Conservation (phyloP, 2,797 vertebrate genomes). For the Takifugu rubripes region DNA sequence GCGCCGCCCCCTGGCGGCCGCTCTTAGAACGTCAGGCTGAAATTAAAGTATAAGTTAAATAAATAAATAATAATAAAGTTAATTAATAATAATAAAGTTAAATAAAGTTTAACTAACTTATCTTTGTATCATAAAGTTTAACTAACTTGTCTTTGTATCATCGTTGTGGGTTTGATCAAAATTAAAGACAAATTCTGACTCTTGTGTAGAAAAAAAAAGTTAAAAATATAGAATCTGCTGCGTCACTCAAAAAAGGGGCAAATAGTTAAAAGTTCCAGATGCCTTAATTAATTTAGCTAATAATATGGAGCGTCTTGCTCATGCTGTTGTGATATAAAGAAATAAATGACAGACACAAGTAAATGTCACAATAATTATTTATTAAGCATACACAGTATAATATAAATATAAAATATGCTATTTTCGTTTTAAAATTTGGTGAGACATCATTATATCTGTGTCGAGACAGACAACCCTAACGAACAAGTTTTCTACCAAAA, state of each 20-base stretch:
- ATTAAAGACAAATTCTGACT: too few relatives aligned
- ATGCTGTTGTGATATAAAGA: background rate
- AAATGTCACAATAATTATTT: slow-evolving; percentile 85
- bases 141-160: too few relatives aligned
- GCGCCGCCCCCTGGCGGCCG: slow-evolving; percentile 8
- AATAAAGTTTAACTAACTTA: too few relatives aligned
- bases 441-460: slow-evolving; percentile 87
- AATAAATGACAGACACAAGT: slow-evolving; percentile 34
- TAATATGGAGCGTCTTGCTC: background rate
- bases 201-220: too few relatives aligned
- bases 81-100: too few relatives aligned
- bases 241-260: too few relatives aligned
- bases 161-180: too few relatives aligned
- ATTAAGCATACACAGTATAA: slow-evolving; percentile 86
- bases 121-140: too few relatives aligned
- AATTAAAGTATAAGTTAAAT: too few relatives aligned
- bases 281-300: background rate
- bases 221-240: too few relatives aligned
- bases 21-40: background rate
- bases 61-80: too few relatives aligned
- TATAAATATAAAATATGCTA: slow-evolving; percentile 89
- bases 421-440: slow-evolving; percentile 83
- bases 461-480: slow-evolving; percentile 83
- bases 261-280: too few relatives aligned
- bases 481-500: slow-evolving; percentile 91